phyloP scores from a whole-genome alignment of 2,797 vertebrate species.

The Gymnothorax javanicus region DNA sequence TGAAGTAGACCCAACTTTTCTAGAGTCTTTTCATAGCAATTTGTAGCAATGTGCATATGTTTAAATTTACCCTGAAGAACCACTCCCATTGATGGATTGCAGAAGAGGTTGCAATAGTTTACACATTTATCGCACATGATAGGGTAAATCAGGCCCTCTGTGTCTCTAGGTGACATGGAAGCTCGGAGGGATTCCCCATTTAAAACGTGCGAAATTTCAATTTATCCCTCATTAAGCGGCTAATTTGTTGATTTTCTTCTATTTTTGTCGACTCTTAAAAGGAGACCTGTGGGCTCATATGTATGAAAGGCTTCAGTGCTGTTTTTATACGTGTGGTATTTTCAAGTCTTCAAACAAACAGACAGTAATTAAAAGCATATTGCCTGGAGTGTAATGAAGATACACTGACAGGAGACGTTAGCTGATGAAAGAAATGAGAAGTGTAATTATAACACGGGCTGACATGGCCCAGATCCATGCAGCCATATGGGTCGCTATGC shows the following conservation, averaged over 20 bases:
- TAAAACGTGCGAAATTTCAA: background rate
- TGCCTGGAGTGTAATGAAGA: conserved; percentile 6
- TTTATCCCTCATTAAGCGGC: background rate
- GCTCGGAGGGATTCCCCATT: background rate
- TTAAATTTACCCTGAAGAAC: too few relatives aligned
- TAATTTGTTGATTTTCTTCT: conserved; percentile 7
- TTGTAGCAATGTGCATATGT: too few relatives aligned
- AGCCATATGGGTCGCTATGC: conserved; percentile 12
- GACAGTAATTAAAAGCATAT: conserved; percentile 42
- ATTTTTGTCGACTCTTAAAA: background rate
- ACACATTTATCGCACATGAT: too few relatives aligned
- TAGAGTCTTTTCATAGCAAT: too few relatives aligned
- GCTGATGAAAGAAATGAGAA: conserved; percentile 34
- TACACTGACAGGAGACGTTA: conserved; percentile 19
- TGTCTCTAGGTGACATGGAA: background rate
- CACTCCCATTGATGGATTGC: too few relatives aligned
- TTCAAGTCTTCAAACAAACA: conserved; percentile 43
- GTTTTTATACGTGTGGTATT: background rate
- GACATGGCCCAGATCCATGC: conserved; percentile 33
- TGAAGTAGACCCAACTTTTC: too few relatives aligned
- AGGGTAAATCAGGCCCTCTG: background rate
- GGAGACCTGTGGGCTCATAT: background rate
- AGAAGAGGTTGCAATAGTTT: too few relatives aligned
- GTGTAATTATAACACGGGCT: conserved; percentile 42
- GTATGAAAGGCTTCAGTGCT: background rate